Evolutionary conservation across 1,140 invertebrate species (phyloP).

Genomic region (Bilobella aurantiaca): DNA sequence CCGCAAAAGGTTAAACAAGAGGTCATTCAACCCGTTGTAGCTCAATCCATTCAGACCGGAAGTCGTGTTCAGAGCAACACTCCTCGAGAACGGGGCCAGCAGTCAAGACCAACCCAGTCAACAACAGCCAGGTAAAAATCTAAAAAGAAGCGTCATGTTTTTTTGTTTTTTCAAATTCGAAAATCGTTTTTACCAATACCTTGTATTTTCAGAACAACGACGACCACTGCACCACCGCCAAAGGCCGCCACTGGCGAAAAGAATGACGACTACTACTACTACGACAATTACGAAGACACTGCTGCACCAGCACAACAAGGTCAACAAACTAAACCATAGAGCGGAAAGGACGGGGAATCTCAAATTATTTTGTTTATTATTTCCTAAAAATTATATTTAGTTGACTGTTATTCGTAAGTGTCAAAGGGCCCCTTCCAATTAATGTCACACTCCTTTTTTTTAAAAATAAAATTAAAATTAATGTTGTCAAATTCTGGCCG

Average conservation of each 20-base stretch:
- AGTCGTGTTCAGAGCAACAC: conserved; percentile 14
- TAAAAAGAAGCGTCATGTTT: too few species aligned
- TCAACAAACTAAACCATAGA: conserved; percentile 9
- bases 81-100: conserved; percentile 15
- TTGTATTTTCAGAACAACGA: conserved; percentile 15
- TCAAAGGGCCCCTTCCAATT: background rate
- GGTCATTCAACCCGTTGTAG: background rate
- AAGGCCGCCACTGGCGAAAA: conserved; percentile 8
- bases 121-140: conserved; percentile 13
- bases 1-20: conserved; percentile 1
- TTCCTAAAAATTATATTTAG: conserved; percentile 4
- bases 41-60: background rate
- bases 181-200: too few species aligned
- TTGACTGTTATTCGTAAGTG: background rate
- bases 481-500: too few species aligned
- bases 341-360: too few species aligned
- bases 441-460: too few species aligned
- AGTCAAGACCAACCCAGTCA: background rate
- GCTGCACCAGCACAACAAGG: conserved; percentile 9
- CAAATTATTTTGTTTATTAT: conserved; percentile 4
- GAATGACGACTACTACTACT: conserved; percentile 29
- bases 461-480: too few species aligned
- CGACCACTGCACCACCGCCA: conserved; percentile 11
- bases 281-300: conserved; percentile 28
- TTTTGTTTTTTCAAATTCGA: background rate